Percentiles rank a stretch among this genome's conserved stretches.
phyloP scores from a whole-genome alignment of 2,113 vertebrate species.

The Nerophis lumbriciformis region DNA sequence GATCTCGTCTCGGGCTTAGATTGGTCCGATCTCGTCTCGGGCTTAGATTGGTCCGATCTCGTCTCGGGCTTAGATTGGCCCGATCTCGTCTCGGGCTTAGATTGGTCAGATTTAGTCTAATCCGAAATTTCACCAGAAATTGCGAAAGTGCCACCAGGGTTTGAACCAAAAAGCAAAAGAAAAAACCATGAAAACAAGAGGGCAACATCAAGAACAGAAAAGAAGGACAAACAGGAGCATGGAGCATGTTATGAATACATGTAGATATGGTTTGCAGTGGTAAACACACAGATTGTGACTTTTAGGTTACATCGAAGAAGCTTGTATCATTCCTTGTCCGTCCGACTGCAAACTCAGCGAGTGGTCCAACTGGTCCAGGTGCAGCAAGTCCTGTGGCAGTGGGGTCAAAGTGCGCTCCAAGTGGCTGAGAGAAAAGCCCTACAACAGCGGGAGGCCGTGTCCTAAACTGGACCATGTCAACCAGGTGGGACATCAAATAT shows the following conservation, averaged over 20 bases:
- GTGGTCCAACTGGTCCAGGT: conserved; percentile 98
- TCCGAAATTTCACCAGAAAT: neutral
- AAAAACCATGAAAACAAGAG: too few species aligned
- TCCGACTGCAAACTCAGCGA: conserved; percentile 98
- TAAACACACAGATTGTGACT: neutral
- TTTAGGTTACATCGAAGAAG: conserved; percentile 94
- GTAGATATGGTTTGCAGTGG: too few species aligned
- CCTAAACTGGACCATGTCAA: conserved; percentile 95
- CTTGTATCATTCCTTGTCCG: conserved; percentile 94
- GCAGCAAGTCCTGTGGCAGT: conserved; percentile 95
- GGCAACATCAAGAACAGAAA: too few species aligned
- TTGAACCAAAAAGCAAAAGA: too few species aligned
- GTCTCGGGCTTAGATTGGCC: too few species aligned
- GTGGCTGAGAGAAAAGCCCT: conserved; percentile 97
- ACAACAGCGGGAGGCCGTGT: conserved; percentile 93
- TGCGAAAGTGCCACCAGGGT: neutral
- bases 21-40: too few species aligned
- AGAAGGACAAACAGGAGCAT: too few species aligned
- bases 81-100: too few species aligned
- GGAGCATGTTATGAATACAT: too few species aligned
- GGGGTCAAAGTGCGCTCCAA: conserved; percentile 97
- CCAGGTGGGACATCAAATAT: conserved; percentile 76
- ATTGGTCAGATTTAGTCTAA: too few species aligned
- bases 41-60: too few species aligned
- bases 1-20: too few species aligned